phyloP scores from a whole-genome alignment of 2,797 vertebrate genomes.

The Scyliorhinus canicula region DNA sequence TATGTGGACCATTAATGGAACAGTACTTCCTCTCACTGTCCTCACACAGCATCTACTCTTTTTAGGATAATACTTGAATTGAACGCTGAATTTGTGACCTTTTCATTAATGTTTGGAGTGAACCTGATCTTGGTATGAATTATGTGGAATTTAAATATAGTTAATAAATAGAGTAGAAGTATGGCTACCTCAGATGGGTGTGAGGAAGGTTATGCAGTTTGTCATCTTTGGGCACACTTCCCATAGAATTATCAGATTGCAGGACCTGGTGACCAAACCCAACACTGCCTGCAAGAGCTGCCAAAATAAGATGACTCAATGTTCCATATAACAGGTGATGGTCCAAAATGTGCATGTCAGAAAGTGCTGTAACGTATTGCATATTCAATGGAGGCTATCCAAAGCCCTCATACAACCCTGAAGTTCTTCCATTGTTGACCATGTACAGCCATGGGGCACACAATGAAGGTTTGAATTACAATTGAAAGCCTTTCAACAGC shows the following conservation, averaged over 20 bases:
- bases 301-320: neutral
- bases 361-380: neutral
- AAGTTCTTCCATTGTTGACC: neutral
- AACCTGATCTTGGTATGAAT: neutral
- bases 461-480: neutral
- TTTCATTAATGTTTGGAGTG: neutral
- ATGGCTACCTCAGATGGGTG: neutral
- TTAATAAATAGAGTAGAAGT: neutral
- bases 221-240: neutral
- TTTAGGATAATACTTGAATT: neutral
- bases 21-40: neutral
- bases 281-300: neutral
- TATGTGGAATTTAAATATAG: neutral
- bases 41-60: neutral
- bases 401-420: neutral
- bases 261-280: neutral
- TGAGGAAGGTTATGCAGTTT: neutral
- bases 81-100: neutral
- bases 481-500: neutral
- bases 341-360: neutral
- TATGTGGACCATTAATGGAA: neutral
- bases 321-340: neutral
- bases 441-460: neutral
- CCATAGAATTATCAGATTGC: neutral
- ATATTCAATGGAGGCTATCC: neutral